Base-by-base conservation (phyloP, 2,113 vertebrate genomes). In the Sander vitreus region DNA sequence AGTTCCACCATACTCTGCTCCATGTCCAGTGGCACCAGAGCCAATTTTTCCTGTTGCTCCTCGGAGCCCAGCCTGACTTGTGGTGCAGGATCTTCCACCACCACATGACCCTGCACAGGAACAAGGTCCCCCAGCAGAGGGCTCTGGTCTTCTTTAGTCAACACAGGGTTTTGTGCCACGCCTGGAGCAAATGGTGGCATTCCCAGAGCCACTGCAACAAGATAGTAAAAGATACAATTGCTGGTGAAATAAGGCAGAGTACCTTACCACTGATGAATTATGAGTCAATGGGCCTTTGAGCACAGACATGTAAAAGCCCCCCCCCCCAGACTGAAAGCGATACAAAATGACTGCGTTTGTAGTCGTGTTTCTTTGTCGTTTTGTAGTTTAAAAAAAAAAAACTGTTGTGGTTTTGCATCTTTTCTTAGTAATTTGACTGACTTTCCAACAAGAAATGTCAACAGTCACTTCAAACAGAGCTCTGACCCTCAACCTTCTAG, bases 31-130 rank as follows among this genome's bases (percentile, higher is more conserved):
- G 51, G 12, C 19, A 57, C 62, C 2, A 62, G n/a, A 51, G 33
- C 1, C 18, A n/a, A 0, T 51, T 81, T 71, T 51, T 71, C 63
- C 70, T 69, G 63, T 15, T 66, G 36, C 43, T 83, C 51, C 67
- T 15, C 11, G 0, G 36, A 33, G 12, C 14, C n/a, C 1, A 45
- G 74, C n/a, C 7, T 6, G 19, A 43, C n/a, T 48, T 82, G 83
- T 58, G 88, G 81, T 45, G 68, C 68, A 15, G 72, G 84, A 48
- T 89, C 54, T 7, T 93, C 88, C 74, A 86, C 84, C 77, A 80
- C 84, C 43, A 92, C 87, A 57, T 86, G 88, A 18, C 85, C 92
- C 76, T 87, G 88, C 30, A 50, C 45, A 30, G 91, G 91, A 21
- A 92, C n/a, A 39, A 1, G 1, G 13, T 90, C 89, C 23, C 45